Evolutionary conservation across 1,140 invertebrate genomes (phyloP), one percentile per base, ranked within the genome.

Genomic region (Rhopalosiphum padi): DNA sequence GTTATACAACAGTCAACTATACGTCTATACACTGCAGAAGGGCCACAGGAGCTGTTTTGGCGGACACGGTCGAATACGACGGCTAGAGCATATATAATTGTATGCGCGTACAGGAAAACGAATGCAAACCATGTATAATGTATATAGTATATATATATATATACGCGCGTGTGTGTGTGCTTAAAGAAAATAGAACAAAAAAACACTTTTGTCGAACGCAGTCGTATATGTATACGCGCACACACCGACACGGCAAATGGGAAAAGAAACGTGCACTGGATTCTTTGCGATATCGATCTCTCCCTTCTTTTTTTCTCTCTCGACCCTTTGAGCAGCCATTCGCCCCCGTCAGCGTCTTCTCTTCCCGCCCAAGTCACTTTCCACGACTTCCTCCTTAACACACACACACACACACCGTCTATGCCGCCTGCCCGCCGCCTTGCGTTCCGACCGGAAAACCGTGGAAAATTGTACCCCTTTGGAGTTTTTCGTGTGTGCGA

Each of bases 201-300:
- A 60, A 41, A 90, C 41, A 43, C 89, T 90, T 90, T 90, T 90
- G 88, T 90, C 35, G 35, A 90, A 60, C 88, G 51, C 43, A 37
- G 15, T 41, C 18, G n/a, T 60, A 37, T 43, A 11, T 77, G 82
- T 91, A 92, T 53, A 51, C 91, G 30, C n/a, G 77, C 35, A 23
- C 87, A 48, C 87, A n/a, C 22, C 87, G 41, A 23, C 48, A 91
- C 23, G 35, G 35, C 9, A 48, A 8, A n/a, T 15, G 90, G 11
- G 82, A 55, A 43, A 48, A 37, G 82, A 93, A 82, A 93, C 91
- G 82, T 55, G 91, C 91, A 82, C 91, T 92, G 91, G 91, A 92
- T 92, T 92, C 91, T 92, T 92, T 83, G 46, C 83, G 53, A 93
- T 90, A 88, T 90, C 85, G 85, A 93, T 90, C 93, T 82, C 86